These are phyloP conservation scores for Vicugna pacos DNA, from an alignment of 2,113 vertebrate genomes.

Conservation along the genomic window DNA sequence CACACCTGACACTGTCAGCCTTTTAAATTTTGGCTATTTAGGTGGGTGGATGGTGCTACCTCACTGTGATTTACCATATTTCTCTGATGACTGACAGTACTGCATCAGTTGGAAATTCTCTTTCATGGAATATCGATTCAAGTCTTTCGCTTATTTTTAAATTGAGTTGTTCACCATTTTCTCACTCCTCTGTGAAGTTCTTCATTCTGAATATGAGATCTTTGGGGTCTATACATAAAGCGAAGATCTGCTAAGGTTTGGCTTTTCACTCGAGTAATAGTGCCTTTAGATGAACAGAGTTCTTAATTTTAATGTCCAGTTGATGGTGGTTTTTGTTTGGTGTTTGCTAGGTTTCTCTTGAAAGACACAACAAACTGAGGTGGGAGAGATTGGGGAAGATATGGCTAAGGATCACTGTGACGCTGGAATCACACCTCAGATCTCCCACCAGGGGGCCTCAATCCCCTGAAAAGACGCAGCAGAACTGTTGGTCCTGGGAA, in stretches of 20 bases:
- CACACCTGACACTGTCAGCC: neutral
- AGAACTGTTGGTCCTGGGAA: neutral
- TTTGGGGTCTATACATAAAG: neutral
- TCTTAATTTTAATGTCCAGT: neutral
- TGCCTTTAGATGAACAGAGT: neutral
- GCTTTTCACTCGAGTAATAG: neutral
- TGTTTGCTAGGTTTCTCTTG: neutral
- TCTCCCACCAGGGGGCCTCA: neutral
- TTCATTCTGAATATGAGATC: neutral
- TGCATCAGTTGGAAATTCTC: neutral
- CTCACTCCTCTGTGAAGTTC: neutral
- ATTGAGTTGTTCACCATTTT: neutral
- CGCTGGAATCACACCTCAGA: neutral
- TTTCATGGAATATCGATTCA: neutral
- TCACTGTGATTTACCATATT: neutral
- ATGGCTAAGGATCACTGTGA: neutral
- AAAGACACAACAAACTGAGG: neutral
- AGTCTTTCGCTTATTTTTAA: constrained; percentile 32
- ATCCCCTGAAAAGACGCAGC: neutral
- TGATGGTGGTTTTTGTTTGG: neutral
- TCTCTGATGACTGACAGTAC: neutral
- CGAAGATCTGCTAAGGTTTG: neutral
- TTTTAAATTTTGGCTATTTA: neutral
- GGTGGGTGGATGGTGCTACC: neutral
- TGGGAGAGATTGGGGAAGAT: neutral